Evolutionary conservation across 2,797 vertebrate species (phyloP).

Genomic region (Dallia pectoralis): DNA sequence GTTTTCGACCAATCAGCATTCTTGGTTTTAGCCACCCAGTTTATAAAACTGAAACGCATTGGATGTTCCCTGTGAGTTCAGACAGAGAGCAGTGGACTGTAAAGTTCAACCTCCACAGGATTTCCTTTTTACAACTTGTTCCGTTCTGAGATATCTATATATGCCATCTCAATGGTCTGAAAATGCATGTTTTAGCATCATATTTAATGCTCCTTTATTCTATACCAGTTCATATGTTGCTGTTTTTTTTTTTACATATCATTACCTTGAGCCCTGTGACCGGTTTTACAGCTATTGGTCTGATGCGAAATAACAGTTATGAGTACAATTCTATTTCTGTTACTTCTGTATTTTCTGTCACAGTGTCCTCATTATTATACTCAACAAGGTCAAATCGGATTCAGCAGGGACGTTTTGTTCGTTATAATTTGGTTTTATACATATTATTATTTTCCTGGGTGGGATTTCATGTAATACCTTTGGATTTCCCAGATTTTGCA

Average conservation of each 20-base stretch:
- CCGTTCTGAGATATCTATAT: background rate
- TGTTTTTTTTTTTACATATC: background rate
- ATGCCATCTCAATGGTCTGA: background rate
- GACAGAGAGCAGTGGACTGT: background rate
- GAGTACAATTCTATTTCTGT: background rate
- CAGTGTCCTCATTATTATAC: background rate
- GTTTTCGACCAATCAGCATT: no score
- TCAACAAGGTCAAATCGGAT: background rate
- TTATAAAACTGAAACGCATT: no score
- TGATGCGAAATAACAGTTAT: background rate
- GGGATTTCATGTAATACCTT: no score
- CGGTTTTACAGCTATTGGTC: background rate
- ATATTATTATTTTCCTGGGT: no score
- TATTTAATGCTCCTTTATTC: background rate
- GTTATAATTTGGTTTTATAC: background rate
- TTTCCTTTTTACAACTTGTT: background rate
- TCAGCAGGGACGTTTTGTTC: background rate
- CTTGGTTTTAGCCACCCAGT: no score
- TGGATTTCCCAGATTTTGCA: no score
- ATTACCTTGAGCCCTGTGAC: background rate
- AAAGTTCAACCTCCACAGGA: background rate
- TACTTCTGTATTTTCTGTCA: background rate
- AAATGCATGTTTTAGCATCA: background rate
- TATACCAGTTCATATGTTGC: background rate
- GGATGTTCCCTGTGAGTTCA: background rate